Conservation (phyloP, 2,888 invertebrate species). For the Chalcis sispes region DNA sequence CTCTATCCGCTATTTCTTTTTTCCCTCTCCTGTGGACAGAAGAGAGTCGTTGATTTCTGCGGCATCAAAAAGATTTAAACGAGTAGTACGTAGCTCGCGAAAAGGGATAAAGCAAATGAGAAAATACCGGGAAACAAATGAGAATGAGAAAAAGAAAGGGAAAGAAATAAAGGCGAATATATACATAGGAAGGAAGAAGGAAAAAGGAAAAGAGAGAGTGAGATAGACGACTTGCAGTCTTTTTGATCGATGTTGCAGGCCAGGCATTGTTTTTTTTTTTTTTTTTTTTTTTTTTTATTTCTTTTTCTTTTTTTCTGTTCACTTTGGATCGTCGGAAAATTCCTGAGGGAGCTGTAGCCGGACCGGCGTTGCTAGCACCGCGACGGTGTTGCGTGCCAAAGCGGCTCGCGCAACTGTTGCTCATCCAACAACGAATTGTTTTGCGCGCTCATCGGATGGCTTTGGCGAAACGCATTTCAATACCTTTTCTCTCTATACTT, state of each 20-base stretch:
- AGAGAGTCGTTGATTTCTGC: no score
- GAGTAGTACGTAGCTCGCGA: no score
- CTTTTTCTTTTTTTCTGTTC: constrained; percentile 4
- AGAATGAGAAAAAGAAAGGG: no score
- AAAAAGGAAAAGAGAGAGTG: no score
- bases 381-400: constrained; percentile 20
- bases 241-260: constrained; percentile 39
- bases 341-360: not conserved
- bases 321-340: not conserved
- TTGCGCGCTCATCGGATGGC: constrained; percentile 2
- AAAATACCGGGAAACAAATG: no score
- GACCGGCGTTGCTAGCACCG: constrained; percentile 19
- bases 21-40: not conserved
- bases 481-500: not conserved
- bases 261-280: no score
- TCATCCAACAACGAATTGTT: constrained; percentile 20
- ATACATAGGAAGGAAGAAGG: not conserved
- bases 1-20: not conserved
- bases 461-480: constrained; percentile 24
- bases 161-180: no score
- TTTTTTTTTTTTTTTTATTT: no score
- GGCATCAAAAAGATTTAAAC: no score
- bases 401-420: constrained; percentile 30
- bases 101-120: no score
- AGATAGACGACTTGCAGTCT: not conserved